Base-by-base conservation (phyloP, 1,140 invertebrate genomes). In the Cydia strobilella region DNA sequence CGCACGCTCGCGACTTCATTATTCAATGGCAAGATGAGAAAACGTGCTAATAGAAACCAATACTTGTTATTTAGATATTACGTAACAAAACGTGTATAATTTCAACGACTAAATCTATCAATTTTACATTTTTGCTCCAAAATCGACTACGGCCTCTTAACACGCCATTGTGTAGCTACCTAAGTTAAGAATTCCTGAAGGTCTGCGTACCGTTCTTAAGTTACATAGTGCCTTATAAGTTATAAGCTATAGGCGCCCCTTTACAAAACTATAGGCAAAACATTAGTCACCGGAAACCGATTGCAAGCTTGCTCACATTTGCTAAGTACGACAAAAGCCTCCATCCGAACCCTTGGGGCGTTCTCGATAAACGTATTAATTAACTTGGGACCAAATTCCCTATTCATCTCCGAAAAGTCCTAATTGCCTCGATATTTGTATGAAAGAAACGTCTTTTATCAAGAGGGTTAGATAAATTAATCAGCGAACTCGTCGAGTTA, bases 281-380 rank as follows among this genome's bases (percentile, higher is more conserved):
- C 54, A 59, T 23, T 59, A 6, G 54, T 59, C 20, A 59, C 23
- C 54, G 1, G 20, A 59, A 20, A 59, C 2, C 20, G 54, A 23
- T 9, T 23, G 15, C 18, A 23, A 23, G 23, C 2, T 23, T 12
- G 20, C 54, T 59, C 54, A 59, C 54, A 23, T 59, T 59, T 3
- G 54, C 54, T n/a, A 59, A 59, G 23, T 23, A 23, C 54, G 20
- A 59, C 23, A 59, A 59, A 59, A 59, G 54, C 54, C 54, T 59
- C 54, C 18, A n/a, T 59, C 54, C 54, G 54, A 54, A 23, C 54
- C 54, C 20, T 59, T 23, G 54, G 54, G 54, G 54, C 54, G 20
- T 59, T 23, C 20, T 59, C 54, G 54, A 59, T 59, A 20, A 59
- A 59, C 54, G 54, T 23, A 59, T 59, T 59, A 59, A 59, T 59